phyloP scores from a whole-genome alignment of 2,113 vertebrate genomes.

The Lamprotornis superbus region DNA sequence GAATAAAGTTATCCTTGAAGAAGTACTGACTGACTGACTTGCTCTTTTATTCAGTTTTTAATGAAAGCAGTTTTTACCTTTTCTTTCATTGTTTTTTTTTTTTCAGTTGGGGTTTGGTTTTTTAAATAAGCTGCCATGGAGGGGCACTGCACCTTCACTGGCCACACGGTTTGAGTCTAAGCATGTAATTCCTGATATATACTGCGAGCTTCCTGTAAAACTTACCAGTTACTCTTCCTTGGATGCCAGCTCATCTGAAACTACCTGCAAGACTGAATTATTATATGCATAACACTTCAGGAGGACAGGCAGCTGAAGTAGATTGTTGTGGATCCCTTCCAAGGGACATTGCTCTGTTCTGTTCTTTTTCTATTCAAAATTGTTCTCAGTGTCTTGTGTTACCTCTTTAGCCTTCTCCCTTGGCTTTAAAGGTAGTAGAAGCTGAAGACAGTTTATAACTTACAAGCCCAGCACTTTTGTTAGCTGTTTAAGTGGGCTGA shows the following conservation, averaged over 20 bases:
- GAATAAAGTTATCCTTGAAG: slow-evolving; percentile 69
- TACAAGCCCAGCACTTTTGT: not conserved
- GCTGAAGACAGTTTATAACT: not conserved
- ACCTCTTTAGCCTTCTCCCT: not conserved
- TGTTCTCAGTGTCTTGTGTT: not conserved
- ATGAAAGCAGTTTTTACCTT: not conserved
- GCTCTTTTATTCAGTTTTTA: not conserved
- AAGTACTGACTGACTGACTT: not conserved
- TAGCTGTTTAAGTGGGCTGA: not conserved
- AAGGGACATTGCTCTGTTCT: not conserved
- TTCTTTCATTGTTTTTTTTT: not conserved
- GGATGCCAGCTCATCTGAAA: not conserved
- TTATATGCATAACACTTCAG: accelerated
- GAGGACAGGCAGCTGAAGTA: not conserved
- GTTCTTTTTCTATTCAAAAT: not conserved
- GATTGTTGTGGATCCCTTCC: not conserved
- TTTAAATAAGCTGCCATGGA: not conserved
- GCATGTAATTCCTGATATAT: accelerated
- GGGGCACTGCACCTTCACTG: not conserved
- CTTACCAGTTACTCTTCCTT: accelerated
- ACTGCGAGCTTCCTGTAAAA: not conserved
- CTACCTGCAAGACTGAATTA: no score
- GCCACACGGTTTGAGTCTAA: accelerated
- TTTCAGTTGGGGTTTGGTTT: not conserved
- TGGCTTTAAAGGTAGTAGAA: not conserved